Evolutionary conservation across 2,888 invertebrate species (phyloP).

Genomic region (Oegoconia quadripuncta): DNA sequence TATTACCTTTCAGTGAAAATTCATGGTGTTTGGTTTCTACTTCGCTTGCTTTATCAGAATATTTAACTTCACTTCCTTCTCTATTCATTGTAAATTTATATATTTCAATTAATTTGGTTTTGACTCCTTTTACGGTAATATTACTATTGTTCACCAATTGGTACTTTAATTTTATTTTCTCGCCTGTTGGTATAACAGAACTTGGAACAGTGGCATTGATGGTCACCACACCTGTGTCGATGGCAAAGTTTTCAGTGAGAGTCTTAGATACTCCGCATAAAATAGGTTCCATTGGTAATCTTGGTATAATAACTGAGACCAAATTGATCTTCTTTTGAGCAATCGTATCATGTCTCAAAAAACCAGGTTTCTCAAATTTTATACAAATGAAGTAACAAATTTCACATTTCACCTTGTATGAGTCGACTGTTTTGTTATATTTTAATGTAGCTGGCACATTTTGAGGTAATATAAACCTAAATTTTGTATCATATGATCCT

Average conservation of each 20-base stretch:
- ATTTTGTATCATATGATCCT: constrained; percentile 31
- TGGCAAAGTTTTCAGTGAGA: constrained; percentile 29
- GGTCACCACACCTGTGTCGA: constrained; percentile 26
- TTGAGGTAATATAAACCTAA: constrained; percentile 32
- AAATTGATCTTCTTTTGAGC: constrained; percentile 35
- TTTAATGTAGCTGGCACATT: constrained; percentile 30
- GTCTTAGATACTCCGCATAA: constrained; percentile 32
- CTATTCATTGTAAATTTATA: constrained; percentile 23
- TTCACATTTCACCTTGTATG: constrained; percentile 21
- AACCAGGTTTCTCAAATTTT: constrained; percentile 35
- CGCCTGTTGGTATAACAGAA: constrained; percentile 29
- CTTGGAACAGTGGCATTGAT: constrained; percentile 32
- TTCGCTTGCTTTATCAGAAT: constrained; percentile 19
- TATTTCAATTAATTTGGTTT: constrained; percentile 29
- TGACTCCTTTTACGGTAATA: constrained; percentile 28
- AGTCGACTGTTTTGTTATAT: constrained; percentile 12
- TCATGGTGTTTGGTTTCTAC: constrained; percentile 28
- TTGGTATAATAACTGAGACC: constrained; percentile 29
- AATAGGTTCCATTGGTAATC: constrained; percentile 25
- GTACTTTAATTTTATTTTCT: constrained; percentile 28
- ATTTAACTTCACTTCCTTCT: constrained; percentile 16
- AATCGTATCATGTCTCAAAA: constrained; percentile 30
- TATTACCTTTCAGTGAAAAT: constrained; percentile 23
- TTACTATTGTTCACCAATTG: constrained; percentile 34
- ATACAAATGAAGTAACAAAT: constrained; percentile 37